These are phyloP conservation scores for Pagrus major DNA, from an alignment of 2,113 vertebrate genomes.

Conservation along the genomic window DNA sequence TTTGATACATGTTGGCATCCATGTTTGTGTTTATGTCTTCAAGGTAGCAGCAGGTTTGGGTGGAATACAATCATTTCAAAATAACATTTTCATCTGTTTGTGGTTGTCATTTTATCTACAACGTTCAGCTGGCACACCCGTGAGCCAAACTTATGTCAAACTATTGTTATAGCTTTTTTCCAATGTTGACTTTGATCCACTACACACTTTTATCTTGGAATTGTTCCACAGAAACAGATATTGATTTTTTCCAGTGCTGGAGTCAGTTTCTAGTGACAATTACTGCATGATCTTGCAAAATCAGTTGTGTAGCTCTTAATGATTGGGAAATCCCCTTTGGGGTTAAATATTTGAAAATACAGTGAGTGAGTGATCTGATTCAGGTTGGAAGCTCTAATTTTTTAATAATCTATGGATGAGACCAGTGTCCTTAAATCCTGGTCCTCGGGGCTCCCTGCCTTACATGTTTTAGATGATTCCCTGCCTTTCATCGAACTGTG, in stretches of 20 bases:
- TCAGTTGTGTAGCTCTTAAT: neutral
- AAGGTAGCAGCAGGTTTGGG: neutral
- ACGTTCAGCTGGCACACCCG: neutral
- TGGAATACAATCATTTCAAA: neutral
- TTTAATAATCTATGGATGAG: too few species aligned
- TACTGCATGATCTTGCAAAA: neutral
- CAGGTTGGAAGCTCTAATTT: neutral
- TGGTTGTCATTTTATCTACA: neutral
- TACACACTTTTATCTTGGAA: neutral
- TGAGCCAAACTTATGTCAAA: neutral
- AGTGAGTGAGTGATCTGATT: neutral
- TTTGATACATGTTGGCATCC: neutral
- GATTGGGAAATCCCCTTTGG: neutral
- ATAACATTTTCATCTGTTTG: neutral
- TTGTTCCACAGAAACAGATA: neutral
- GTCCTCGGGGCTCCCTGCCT: too few species aligned
- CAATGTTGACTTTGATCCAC: neutral
- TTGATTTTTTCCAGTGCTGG: neutral
- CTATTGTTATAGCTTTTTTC: neutral
- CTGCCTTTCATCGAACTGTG: too few species aligned
- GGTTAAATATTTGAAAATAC: neutral
- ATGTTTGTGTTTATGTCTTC: constrained; percentile 1
- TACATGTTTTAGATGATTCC: too few species aligned
- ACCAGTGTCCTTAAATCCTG: too few species aligned
- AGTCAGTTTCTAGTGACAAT: neutral